phyloP scores from a whole-genome alignment of 1,140 invertebrate genomes.

The Drosophila virilis region DNA sequence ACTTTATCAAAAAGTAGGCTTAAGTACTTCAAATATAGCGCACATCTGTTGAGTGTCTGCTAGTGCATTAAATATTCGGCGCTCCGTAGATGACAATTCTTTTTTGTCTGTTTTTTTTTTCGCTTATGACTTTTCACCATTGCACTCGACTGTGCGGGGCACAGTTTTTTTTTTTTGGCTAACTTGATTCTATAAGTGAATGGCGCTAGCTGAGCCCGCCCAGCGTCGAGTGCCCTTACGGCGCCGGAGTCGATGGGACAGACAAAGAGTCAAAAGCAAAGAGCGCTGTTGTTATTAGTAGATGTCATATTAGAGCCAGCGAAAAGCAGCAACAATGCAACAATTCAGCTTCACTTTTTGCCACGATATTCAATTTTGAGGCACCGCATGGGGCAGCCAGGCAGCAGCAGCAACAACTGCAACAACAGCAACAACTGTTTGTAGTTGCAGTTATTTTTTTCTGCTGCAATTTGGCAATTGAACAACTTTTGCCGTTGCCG shows the following conservation, averaged over 20 bases:
- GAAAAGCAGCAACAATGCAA: conserved; percentile 24
- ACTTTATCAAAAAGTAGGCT: no score
- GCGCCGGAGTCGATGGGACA: conserved; percentile 1
- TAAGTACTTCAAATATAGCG: no score
- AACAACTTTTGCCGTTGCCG: conserved; percentile 22
- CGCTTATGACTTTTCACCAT: conserved; percentile 77
- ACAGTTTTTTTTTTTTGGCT: conserved; percentile 6
- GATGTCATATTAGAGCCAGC: conserved; percentile 73
- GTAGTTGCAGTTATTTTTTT: conserved; percentile 19
- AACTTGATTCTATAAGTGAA: conserved; percentile 62
- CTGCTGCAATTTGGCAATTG: conserved; percentile 50
- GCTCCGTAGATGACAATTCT: background rate
- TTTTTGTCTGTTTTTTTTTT: conserved; percentile 10
- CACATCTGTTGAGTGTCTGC: background rate
- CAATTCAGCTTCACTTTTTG: conserved; percentile 60
- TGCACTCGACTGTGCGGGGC: conserved; percentile 65
- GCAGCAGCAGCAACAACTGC: conserved; percentile 18
- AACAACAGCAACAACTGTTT: conserved; percentile 37
- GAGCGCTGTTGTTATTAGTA: conserved; percentile 65
- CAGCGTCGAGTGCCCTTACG: conserved; percentile 53
- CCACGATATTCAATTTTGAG: conserved; percentile 73
- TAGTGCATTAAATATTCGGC: background rate
- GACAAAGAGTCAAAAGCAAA: conserved; percentile 13
- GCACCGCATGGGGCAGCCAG: conserved; percentile 54
- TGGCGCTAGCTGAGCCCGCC: conserved; percentile 55